phyloP scores from a whole-genome alignment of 2,888 invertebrate genomes.

The Stegophylla sp. region DNA sequence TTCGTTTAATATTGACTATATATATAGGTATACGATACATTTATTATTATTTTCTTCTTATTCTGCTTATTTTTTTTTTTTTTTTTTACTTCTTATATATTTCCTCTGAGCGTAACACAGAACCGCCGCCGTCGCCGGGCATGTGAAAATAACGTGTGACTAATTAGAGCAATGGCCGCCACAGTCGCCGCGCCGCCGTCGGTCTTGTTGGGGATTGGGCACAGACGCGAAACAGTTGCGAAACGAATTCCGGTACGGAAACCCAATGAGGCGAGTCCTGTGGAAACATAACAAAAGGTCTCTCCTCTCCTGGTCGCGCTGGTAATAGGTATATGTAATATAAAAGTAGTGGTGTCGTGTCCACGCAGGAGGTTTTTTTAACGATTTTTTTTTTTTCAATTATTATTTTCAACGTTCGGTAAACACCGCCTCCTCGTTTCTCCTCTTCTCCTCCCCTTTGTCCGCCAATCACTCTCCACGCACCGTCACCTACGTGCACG shows the following conservation, averaged over 20 bases:
- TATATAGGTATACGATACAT: no score
- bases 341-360: neutral
- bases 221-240: slow-evolving; percentile 55
- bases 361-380: neutral
- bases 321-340: neutral
- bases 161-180: slow-evolving; percentile 54
- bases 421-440: slow-evolving; percentile 29
- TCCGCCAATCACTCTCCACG: neutral
- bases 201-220: slow-evolving; percentile 37
- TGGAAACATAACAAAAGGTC: slow-evolving; percentile 30
- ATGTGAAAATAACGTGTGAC: slow-evolving; percentile 47
- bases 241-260: slow-evolving; percentile 58
- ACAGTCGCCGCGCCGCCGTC: slow-evolving; percentile 21
- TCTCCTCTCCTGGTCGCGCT: neutral
- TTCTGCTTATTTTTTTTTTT: neutral
- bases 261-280: slow-evolving; percentile 54
- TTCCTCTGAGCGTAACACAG: neutral
- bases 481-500: neutral
- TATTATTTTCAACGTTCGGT: slow-evolving; percentile 37
- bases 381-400: neutral
- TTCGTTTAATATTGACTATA: neutral
- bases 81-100: neutral
- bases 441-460: neutral
- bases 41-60: neutral
- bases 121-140: neutral